phyloP scores from a whole-genome alignment of 2,888 invertebrate species.

The Nymphalis polychloros region DNA sequence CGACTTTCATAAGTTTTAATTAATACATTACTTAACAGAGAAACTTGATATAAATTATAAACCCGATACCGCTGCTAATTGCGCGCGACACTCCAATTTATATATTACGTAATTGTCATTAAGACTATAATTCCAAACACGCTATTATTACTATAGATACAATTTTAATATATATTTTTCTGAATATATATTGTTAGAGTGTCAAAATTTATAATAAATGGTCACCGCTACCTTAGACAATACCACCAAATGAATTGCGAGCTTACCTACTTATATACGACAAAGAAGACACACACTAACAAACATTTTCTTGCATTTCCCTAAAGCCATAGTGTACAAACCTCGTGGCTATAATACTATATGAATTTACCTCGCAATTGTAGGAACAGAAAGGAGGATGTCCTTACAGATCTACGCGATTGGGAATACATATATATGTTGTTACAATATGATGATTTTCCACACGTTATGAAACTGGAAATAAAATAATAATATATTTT shows the following conservation, averaged over 20 bases:
- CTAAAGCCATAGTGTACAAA: too few relatives aligned
- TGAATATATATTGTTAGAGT: too few relatives aligned
- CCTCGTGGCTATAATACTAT: too few relatives aligned
- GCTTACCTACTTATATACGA: too few relatives aligned
- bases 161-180: too few relatives aligned
- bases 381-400: not conserved
- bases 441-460: not conserved
- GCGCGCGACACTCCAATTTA: conserved; percentile 22
- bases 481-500: not conserved
- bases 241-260: too few relatives aligned
- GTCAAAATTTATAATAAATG: too few relatives aligned
- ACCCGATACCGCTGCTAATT: conserved; percentile 24
- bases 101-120: conserved; percentile 31
- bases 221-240: too few relatives aligned
- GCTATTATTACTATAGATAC: not conserved
- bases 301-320: too few relatives aligned
- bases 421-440: too few relatives aligned
- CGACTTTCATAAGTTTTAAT: conserved; percentile 21
- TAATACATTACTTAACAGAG: conserved; percentile 27
- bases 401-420: conserved; percentile 4
- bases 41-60: conserved; percentile 27
- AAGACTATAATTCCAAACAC: conserved; percentile 12
- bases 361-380: not conserved
- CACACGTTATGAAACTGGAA: not conserved
- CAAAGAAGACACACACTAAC: too few relatives aligned